Percentiles rank a stretch among this genome's conserved stretches.
These are phyloP conservation scores for Clupea harengus DNA, from an alignment of 2,113 vertebrate genomes.

Conservation along the genomic window DNA sequence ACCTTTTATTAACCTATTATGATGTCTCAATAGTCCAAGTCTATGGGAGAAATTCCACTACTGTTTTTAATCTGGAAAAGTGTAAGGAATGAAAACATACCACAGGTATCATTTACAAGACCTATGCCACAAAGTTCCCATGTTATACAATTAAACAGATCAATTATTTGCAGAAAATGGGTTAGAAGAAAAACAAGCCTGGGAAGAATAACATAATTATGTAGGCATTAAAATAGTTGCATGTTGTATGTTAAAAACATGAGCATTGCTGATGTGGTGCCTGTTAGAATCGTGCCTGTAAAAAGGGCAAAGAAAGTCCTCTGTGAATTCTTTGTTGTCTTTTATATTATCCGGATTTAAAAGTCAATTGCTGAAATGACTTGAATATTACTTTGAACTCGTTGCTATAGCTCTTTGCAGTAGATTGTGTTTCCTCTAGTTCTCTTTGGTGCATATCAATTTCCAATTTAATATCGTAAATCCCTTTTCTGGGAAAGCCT, in stretches of 20 bases:
- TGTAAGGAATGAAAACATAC: too few species aligned
- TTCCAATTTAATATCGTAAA: not conserved
- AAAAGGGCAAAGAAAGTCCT: not conserved
- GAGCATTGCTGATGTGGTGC: not conserved
- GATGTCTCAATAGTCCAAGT: too few species aligned
- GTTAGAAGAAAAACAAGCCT: too few species aligned
- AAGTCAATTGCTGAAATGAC: not conserved
- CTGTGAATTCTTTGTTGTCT: not conserved
- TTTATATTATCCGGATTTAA: not conserved
- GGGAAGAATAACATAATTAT: too few species aligned
- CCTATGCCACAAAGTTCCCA: too few species aligned
- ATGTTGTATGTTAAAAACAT: not conserved
- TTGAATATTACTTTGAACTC: not conserved
- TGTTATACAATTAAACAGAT: too few species aligned
- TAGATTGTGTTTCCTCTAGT: not conserved
- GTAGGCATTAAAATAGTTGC: too few species aligned
- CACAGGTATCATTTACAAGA: too few species aligned
- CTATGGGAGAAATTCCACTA: too few species aligned
- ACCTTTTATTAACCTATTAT: too few species aligned
- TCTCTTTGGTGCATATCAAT: not conserved
- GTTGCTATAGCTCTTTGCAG: not conserved
- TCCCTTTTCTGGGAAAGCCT: not conserved
- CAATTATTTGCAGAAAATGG: too few species aligned
- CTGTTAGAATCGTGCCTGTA: not conserved
- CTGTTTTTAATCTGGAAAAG: too few species aligned